Conservation (phyloP, 2,113 vertebrate species). For the Tapirus terrestris region DNA sequence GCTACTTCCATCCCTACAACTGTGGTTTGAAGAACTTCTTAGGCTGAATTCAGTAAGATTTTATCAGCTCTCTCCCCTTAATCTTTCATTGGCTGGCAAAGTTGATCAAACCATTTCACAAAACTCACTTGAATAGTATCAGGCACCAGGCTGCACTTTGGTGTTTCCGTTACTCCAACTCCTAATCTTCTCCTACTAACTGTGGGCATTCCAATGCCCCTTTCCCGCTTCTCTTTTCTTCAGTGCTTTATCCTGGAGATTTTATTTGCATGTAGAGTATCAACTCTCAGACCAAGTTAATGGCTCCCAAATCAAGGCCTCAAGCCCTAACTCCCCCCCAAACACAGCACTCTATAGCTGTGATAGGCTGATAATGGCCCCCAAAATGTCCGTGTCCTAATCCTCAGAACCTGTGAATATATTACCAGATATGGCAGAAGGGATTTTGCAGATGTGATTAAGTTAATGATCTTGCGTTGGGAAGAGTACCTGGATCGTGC, state of each 20-base stretch:
- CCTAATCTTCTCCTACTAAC: not conserved
- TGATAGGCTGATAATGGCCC: not conserved
- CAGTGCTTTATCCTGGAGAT: not conserved
- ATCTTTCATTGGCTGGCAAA: not conserved
- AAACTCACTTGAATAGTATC: not conserved
- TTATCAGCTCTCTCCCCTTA: not conserved
- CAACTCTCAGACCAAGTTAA: not conserved
- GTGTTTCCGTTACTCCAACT: not conserved
- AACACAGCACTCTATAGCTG: not conserved
- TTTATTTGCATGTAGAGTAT: not conserved
- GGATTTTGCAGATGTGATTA: not conserved
- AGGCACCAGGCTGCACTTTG: not conserved
- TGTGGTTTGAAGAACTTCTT: not conserved
- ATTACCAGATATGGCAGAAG: not conserved
- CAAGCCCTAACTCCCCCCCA: not conserved
- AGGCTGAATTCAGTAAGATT: not conserved
- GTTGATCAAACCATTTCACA: not conserved
- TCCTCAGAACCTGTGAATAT: not conserved
- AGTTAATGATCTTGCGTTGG: not conserved
- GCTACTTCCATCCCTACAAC: not conserved
- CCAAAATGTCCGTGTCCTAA: not conserved
- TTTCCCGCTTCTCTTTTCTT: not conserved
- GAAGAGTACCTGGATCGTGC: not conserved
- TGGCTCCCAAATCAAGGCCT: not conserved
- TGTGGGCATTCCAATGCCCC: not conserved